Base-by-base conservation (phyloP, 2,113 vertebrate species). In the Lucifuga dentata region DNA sequence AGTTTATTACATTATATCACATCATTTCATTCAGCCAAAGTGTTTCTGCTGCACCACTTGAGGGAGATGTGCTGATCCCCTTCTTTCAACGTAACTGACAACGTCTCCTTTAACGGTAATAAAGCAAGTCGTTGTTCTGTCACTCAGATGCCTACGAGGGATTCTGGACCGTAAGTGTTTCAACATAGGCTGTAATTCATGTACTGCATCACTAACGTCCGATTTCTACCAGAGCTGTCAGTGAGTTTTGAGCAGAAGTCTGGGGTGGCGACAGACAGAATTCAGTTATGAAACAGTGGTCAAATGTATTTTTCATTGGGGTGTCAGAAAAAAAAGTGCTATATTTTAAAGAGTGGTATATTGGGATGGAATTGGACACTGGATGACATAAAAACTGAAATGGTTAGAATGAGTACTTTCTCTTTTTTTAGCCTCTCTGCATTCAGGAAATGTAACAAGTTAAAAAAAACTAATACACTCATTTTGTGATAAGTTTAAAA, bases 111-210 rank as follows among this genome's bases (percentile, higher is more conserved):
- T 70, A 70, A 36, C 26, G 45, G 65, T 45, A 44, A 68, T 71
- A 61, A 61, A 68, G 59, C 20, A 48, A 65, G 68, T 36, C 20
- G 33, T 52, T 59, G 82, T 53, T 83, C 56, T 71, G 77, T 43
- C 72, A 73, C 52, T 78, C 61, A 50, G 43, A 67, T 41, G 76
- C 61, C 71, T 58, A 0, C 55, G 4, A 82, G 73, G 75, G 72
- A 76, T 77, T 74, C 39, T 45, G 39, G 32, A 16, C 41, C 32
- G 35, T 63, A 65, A 79, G 65, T 73, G 72, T 81, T 76, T 75
- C 71, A 71, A 60, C 68, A 58, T 29, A 5, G 35, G 40, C 68
- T 56, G 43, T 60, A 76, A 61, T 78, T 76, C 71, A 71, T 83
- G 68, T 23, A 12, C 41, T 13, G 52, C 26, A 56, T 2, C 16